phyloP scores from a whole-genome alignment of 2,113 vertebrate genomes.

The Cyprinus carpio region DNA sequence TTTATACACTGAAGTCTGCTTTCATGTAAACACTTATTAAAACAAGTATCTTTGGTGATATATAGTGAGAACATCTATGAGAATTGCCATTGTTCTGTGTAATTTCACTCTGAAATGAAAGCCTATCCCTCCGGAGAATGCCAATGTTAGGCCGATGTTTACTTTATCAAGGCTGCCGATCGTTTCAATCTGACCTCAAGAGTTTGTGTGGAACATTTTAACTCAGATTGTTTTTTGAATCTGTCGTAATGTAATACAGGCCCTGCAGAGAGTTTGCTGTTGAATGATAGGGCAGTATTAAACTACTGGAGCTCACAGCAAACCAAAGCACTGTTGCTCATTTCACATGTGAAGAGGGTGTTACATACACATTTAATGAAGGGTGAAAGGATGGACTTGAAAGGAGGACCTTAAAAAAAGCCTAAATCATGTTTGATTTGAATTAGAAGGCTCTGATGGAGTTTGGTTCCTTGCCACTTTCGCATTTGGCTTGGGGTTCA shows the following conservation, averaged over 20 bases:
- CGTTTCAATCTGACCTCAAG: neutral
- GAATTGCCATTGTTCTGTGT: slow-evolving; percentile 33
- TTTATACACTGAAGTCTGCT: slow-evolving; percentile 66
- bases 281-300: neutral
- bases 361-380: neutral
- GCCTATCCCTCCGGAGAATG: neutral
- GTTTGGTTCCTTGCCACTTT: neutral
- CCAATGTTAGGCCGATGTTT: neutral
- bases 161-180: neutral
- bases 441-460: neutral
- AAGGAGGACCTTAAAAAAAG: neutral
- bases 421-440: neutral
- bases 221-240: neutral
- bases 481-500: neutral
- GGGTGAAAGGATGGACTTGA: neutral
- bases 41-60: slow-evolving; percentile 49
- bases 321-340: neutral
- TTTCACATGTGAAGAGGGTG: neutral
- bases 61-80: neutral
- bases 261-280: neutral
- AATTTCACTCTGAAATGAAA: slow-evolving; percentile 23
- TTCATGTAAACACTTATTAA: slow-evolving; percentile 69
- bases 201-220: neutral
- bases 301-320: neutral
- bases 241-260: neutral